Conservation (phyloP, 1,140 invertebrate species). For the Harpegnathos saltator region DNA sequence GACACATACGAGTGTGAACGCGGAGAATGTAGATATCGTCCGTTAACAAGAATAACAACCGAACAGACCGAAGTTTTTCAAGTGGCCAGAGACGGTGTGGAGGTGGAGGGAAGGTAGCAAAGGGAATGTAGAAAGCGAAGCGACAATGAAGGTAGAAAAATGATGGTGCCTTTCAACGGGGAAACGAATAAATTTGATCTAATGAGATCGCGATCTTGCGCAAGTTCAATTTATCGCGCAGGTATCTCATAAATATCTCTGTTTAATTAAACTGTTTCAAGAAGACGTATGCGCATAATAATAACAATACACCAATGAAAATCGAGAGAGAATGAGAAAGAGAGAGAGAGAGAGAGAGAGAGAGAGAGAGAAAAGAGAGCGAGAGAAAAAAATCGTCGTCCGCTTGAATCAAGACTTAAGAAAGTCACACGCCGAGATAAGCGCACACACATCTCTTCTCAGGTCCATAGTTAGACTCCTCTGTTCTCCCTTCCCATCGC, state of each 20-base stretch:
- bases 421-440: background rate
- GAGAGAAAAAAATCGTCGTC: too few relatives aligned
- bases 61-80: constrained; percentile 21
- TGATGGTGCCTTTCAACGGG: background rate
- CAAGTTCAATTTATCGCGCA: too few relatives aligned
- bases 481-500: too few relatives aligned
- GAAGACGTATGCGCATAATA: too few relatives aligned
- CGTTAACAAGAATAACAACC: constrained; percentile 37
- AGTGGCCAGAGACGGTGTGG: background rate
- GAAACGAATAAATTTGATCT: too few relatives aligned
- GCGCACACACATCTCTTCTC: background rate
- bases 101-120: background rate
- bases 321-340: too few relatives aligned
- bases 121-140: constrained; percentile 7
- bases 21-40: constrained; percentile 16
- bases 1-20: background rate
- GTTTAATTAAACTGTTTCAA: too few relatives aligned
- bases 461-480: background rate
- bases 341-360: too few relatives aligned
- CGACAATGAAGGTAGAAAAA: background rate
- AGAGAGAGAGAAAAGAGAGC: too few relatives aligned
- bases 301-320: too few relatives aligned
- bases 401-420: background rate
- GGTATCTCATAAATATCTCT: too few relatives aligned
- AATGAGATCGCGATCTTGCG: too few relatives aligned